phyloP scores from a whole-genome alignment of 2,888 invertebrate species.

The Drosophila hamatofila region DNA sequence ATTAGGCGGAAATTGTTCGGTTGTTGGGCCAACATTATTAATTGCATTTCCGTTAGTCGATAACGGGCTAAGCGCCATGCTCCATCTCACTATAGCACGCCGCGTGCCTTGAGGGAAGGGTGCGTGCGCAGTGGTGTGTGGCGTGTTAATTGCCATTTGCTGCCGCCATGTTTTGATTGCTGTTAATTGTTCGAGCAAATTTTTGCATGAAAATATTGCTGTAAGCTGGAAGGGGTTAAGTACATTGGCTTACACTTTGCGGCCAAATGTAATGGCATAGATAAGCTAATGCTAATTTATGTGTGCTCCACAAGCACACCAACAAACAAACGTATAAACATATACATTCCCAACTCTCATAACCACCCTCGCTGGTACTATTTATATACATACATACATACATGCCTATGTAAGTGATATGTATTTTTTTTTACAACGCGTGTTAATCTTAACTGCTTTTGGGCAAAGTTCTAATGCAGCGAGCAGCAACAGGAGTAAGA shows the following conservation, averaged over 20 bases:
- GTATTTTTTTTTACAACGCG: slow-evolving; percentile 51
- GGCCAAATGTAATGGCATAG: slow-evolving; percentile 33
- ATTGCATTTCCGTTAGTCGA: slow-evolving; percentile 73
- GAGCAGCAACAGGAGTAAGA: background rate
- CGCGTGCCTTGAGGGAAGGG: background rate
- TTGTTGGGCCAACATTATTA: slow-evolving; percentile 51
- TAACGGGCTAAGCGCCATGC: slow-evolving; percentile 36
- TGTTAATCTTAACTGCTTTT: slow-evolving; percentile 67
- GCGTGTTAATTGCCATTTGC: slow-evolving; percentile 73
- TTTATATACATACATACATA: background rate
- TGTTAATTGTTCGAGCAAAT: slow-evolving; percentile 71
- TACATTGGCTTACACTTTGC: slow-evolving; percentile 22
- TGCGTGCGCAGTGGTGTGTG: slow-evolving; percentile 16
- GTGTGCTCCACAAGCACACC: slow-evolving; percentile 3
- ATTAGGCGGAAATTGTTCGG: slow-evolving; percentile 7
- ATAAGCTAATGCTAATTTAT: slow-evolving; percentile 47
- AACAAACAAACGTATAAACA: background rate
- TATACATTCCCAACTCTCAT: background rate
- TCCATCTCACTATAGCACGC: background rate
- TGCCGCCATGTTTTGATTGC: slow-evolving; percentile 63
- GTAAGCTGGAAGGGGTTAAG: slow-evolving; percentile 33
- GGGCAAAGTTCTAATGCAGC: slow-evolving; percentile 67
- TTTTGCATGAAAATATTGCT: slow-evolving; percentile 50
- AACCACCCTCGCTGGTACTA: slow-evolving; percentile 25
- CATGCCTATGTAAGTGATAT: slow-evolving; percentile 15